Percentiles rank a stretch among this genome's conserved stretches.
These are phyloP conservation scores for Hydrocynus forskahlii DNA, from an alignment of 2,797 vertebrate genomes.

Conservation along the genomic window DNA sequence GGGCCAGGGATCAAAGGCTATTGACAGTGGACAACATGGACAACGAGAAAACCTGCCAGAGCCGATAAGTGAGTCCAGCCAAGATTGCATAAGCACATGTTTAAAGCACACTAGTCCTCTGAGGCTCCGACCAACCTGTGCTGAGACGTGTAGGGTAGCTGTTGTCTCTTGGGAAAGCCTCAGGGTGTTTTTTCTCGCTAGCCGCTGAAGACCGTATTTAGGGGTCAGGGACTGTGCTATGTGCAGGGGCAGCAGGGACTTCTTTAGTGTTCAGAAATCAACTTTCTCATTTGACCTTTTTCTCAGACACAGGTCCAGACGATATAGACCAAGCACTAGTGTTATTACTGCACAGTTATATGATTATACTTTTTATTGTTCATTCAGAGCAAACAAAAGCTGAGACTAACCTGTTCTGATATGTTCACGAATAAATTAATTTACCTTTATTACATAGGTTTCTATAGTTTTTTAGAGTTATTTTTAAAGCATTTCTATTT, in stretches of 20 bases:
- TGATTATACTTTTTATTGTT: too few relatives aligned
- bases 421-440: too few relatives aligned
- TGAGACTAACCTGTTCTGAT: too few relatives aligned
- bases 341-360: too few relatives aligned
- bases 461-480: too few relatives aligned
- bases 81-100: slow-evolving; percentile 71
- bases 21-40: slow-evolving; percentile 73
- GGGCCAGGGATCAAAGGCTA: slow-evolving; percentile 86
- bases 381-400: too few relatives aligned
- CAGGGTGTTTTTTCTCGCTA: slow-evolving; percentile 44
- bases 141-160: slow-evolving; percentile 35
- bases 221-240: slow-evolving; percentile 81
- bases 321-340: too few relatives aligned
- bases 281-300: not conserved
- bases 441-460: too few relatives aligned
- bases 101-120: slow-evolving; percentile 6
- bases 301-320: not conserved
- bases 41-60: slow-evolving; percentile 80
- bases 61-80: slow-evolving; percentile 57
- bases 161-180: slow-evolving; percentile 68
- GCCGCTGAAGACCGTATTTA: slow-evolving; percentile 66
- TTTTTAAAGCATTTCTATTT: too few relatives aligned
- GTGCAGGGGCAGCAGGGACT: slow-evolving; percentile 74
- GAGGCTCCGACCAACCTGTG: slow-evolving; percentile 14
- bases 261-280: slow-evolving; percentile 62